Base-by-base conservation (phyloP, 2,797 vertebrate species). In the Choloepus didactylus region DNA sequence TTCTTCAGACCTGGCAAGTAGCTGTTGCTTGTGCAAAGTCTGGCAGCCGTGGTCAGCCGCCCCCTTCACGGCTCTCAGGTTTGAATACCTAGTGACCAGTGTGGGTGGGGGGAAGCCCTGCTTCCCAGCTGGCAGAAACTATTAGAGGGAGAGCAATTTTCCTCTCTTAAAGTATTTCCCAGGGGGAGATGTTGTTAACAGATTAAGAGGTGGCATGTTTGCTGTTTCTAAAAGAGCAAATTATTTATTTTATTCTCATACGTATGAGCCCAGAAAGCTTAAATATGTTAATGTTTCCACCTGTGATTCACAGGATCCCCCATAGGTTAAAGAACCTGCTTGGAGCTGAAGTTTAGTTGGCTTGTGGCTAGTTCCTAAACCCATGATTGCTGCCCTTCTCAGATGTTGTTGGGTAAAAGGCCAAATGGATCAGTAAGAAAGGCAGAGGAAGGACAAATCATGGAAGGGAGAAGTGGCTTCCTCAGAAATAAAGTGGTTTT, bases 121-220 rank as follows among this genome's bases (percentile, higher is more conserved):
- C 59, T 64, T 94, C 87, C 94, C 93, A 89, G 31, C 44, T 93
- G 80, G 67, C 5, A 1, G 87, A 96, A 82, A 35, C 49, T 91
- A 41, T 91, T 64, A 60, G 54, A 80, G 49, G 81, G 80, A 84
- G 80, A 76, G 35, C 80, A 91, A 76, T 49, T 90, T 96, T 88
- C 35, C 51, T 56, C 93, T 89, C 87, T 95, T 94, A 90, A 97
- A 94, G 72, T 77, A 93, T 96, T 96, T 95, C 92, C 87, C 77
- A 44, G 31, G 51, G 79, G 41, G 25, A 46, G n/a, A 16, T 79
- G 54, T 81, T 87, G 54, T 93, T 87, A 96, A 49, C 87, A 80
- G 76, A 97, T 96, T 94, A 95, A 95, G 69, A 93, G 67, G 77
- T 93, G 14, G 31, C 83, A 35, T 87, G 81, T 96, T 97, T 94